Conservation (phyloP, 1,140 invertebrate genomes). For the Drosophila tristis region DNA sequence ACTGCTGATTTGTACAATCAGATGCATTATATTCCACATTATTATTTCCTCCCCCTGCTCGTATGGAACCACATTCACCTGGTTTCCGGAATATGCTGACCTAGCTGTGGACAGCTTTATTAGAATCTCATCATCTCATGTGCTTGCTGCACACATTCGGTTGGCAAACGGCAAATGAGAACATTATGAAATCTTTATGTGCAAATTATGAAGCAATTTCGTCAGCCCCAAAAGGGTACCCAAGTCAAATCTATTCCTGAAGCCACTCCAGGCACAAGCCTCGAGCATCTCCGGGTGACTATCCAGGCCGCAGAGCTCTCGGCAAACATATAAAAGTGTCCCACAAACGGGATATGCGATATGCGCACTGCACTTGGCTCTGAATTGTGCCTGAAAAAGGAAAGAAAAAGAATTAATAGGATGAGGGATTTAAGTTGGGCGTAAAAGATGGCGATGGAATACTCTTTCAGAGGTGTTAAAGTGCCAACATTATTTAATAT, state of each 20-base stretch:
- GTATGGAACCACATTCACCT: not conserved
- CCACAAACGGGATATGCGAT: constrained; percentile 50
- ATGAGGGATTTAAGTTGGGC: not conserved
- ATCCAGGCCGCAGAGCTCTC: constrained; percentile 43
- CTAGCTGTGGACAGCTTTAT: not conserved
- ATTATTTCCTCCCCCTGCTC: no score
- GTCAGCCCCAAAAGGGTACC: constrained; percentile 1
- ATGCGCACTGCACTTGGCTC: constrained; percentile 55
- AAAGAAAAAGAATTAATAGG: constrained; percentile 6
- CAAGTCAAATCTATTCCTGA: constrained; percentile 35
- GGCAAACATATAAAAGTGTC: constrained; percentile 55
- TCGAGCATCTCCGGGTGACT: constrained; percentile 8
- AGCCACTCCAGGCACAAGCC: constrained; percentile 4
- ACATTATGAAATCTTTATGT: constrained; percentile 32
- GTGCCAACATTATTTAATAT: no score
- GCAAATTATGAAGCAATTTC: constrained; percentile 59
- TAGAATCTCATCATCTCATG: not conserved
- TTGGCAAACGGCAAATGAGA: constrained; percentile 3
- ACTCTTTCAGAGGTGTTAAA: not conserved
- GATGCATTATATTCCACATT: no score
- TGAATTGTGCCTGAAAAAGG: constrained; percentile 11
- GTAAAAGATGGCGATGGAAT: not conserved
- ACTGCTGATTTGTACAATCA: no score
- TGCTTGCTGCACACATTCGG: constrained; percentile 13
- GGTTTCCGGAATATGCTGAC: constrained; percentile 14